Evolutionary conservation across 2,888 invertebrate species (phyloP), one percentile per base, ranked within the genome.

Genomic region (Leuctra nigra): DNA sequence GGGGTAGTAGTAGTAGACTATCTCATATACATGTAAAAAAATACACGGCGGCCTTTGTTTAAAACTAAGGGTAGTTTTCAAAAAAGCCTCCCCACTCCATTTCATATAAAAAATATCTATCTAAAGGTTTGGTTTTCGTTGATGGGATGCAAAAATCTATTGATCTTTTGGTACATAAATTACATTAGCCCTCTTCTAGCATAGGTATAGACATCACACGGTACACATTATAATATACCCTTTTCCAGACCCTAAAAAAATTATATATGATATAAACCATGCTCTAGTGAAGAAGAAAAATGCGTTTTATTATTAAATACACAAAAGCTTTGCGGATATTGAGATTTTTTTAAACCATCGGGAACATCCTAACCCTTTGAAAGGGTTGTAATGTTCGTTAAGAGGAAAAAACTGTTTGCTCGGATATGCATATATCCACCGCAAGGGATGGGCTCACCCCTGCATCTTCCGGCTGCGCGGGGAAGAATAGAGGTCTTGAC

Each of bases 241-340:
- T 54, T 39, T 16, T 50, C 3, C 14, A 50, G 35, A 18, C 50
- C 50, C 20, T 33, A 50, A 33, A 50, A 50, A 50, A 50, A 50
- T 61, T 69, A 70, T 70, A 71, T 71, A 71, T 72, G 73, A 73
- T 73, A 73, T 74, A 73, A 74, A 73, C 70, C 72, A 73, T 71
- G 73, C 71, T 73, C 72, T 70, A 68, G 68, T 73, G 73, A 71
- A 70, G 70, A 72, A 73, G 72, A 72, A 73, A 73, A 73, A 73
- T 73, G 71, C 67, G 69, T 71, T 72, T 71, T 70, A 71, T 72
- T 72, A 72, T 71, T 68, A 67, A 63, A 62, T 63, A 66, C 62
- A 72, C 70, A 71, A 71, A 69, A 23, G 38, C 16, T 47, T 16
- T 47, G 13, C 29, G 20, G 50, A 50, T 50, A 50, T 50, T 50